Percentiles rank a stretch among this genome's conserved stretches.
phyloP scores from a whole-genome alignment of 2,797 vertebrate species.

The Protonibea diacanthus region DNA sequence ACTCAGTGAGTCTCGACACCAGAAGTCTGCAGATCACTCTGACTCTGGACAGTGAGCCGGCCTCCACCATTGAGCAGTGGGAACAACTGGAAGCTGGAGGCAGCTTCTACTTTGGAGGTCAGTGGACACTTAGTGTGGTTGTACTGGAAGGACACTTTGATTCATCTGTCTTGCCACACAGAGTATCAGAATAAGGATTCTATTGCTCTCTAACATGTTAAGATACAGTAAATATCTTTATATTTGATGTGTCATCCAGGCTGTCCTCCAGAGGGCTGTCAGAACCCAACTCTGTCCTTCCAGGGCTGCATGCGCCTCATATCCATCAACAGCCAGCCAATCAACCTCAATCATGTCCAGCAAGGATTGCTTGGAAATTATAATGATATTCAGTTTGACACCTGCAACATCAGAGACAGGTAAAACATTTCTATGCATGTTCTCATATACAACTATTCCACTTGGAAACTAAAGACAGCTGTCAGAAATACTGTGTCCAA shows the following conservation, averaged over 20 bases:
- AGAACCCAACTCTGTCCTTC: constrained; percentile 87
- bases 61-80: constrained; percentile 83
- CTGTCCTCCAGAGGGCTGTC: constrained; percentile 88
- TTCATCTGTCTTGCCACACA: background rate
- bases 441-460: background rate
- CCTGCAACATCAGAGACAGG: constrained; percentile 95
- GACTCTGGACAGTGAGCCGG: constrained; percentile 86
- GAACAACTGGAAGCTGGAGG: constrained; percentile 87
- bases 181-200: background rate
- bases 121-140: constrained; percentile 5
- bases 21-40: constrained; percentile 88
- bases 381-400: constrained; percentile 91
- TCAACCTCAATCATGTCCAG: constrained; percentile 90
- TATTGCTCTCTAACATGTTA: background rate
- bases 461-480: background rate
- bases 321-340: constrained; percentile 92
- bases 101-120: constrained; percentile 92
- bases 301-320: constrained; percentile 95
- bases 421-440: constrained; percentile 60
- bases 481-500: background rate
- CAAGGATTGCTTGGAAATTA: constrained; percentile 91
- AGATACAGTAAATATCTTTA: background rate
- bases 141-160: background rate
- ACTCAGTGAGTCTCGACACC: constrained; percentile 88
- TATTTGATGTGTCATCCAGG: constrained; percentile 72